Base-by-base conservation (phyloP, 1,140 invertebrate genomes). In the Planococcus citri region DNA sequence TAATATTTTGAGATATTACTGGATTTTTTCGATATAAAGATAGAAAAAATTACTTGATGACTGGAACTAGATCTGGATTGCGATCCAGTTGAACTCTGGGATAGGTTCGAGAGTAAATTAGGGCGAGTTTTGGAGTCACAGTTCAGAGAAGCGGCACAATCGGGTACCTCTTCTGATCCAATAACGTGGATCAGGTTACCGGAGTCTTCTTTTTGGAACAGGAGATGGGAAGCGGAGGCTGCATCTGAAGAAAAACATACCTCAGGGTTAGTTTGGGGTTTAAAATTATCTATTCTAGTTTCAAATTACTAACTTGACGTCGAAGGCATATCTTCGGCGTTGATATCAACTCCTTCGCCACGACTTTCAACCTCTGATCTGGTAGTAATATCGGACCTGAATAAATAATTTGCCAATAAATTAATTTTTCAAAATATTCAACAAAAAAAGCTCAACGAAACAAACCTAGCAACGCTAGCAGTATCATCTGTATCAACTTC, bases 401-500 rank as follows among this genome's bases (percentile, higher is more conserved):
- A 68, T 27, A 51, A 73, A n/a, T n/a, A n/a, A n/a, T n/a, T 72
- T 41, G 9, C 20, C n/a, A 37, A 25, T 12, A 27, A 17, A 60
- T n/a, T 24, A 70, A 10, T n/a, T 60, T 1, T 27, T 68, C n/a
- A 33, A 33, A 1, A 29, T 22, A 69, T 1, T 21, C 17, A 69
- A 60, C n/a, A 12, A 70, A 69, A n/a, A n/a, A n/a, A n/a, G n/a
- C n/a, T 1, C 21, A 33, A 6, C 22, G 17, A 3, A 20, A 51
- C 24, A 71, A 77, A 82, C 79, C 82, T 79, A 1, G 87, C 87
- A 12, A 90, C 87, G 78, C 88, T 90, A 0, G 82, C 84, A 60
- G 87, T 86, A 73, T 92, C 89, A 75, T 92, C 89, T 10, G 87
- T 90, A 75, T 92, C 90, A 21, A 92, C 85, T 80, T 97, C 94